Percentiles rank a stretch among this genome's conserved stretches.
These are phyloP conservation scores for Drosophila murphyi DNA, from an alignment of 1,140 invertebrate genomes.

Conservation along the genomic window DNA sequence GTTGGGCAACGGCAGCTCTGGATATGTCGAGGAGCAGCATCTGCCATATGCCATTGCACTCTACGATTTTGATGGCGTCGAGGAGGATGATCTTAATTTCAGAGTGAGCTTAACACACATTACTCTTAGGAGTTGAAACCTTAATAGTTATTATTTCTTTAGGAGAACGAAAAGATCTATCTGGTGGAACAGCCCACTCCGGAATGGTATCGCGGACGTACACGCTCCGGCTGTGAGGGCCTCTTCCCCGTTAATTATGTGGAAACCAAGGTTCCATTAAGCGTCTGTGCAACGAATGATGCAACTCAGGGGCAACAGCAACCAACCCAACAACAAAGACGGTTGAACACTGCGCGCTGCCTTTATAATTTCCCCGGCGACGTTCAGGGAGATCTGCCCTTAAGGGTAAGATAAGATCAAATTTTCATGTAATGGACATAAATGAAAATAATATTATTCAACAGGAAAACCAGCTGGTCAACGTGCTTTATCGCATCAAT, in stretches of 20 bases:
- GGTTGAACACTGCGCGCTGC: slow-evolving; percentile 84
- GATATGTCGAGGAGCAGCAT: slow-evolving; percentile 56
- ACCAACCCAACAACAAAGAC: slow-evolving; percentile 39
- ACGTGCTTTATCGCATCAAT: slow-evolving; percentile 89
- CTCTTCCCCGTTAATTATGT: slow-evolving; percentile 93
- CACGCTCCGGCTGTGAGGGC: slow-evolving; percentile 88
- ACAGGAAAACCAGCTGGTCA: slow-evolving; percentile 87
- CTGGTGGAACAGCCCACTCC: slow-evolving; percentile 89
- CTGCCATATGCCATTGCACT: slow-evolving; percentile 89
- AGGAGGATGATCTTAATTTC: slow-evolving; percentile 90
- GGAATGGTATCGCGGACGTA: slow-evolving; percentile 92
- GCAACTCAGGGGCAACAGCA: slow-evolving; percentile 47
- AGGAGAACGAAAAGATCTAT: slow-evolving; percentile 90
- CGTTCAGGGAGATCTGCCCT: slow-evolving; percentile 86
- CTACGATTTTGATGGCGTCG: slow-evolving; percentile 89
- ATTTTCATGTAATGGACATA: neutral
- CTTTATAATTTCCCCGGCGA: slow-evolving; percentile 88
- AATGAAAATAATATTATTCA: slow-evolving; percentile 4
- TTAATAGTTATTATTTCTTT: slow-evolving; percentile 31
- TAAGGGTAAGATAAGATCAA: slow-evolving; percentile 84
- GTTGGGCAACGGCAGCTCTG: slow-evolving; percentile 53
- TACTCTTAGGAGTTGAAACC: neutral
- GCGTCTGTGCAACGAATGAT: slow-evolving; percentile 52
- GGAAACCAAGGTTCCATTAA: slow-evolving; percentile 90
- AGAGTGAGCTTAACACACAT: slow-evolving; percentile 86